Evolutionary conservation across 1,140 invertebrate genomes (phyloP).

Genomic region (Drosophila grimshawi): DNA sequence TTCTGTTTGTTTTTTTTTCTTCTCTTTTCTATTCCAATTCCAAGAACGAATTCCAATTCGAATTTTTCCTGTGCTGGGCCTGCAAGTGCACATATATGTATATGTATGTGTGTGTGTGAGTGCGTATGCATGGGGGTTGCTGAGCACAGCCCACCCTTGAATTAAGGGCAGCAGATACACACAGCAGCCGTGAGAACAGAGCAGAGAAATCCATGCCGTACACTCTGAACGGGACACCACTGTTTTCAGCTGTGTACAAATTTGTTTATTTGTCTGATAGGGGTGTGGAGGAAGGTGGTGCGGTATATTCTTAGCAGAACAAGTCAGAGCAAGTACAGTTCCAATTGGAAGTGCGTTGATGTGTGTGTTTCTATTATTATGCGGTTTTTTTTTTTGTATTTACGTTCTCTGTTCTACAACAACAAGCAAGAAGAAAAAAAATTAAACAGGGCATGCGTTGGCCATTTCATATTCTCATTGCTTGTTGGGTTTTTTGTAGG

Average conservation of each 20-base stretch:
- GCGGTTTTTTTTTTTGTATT: constrained; percentile 1
- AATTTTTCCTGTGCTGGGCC: constrained; percentile 24
- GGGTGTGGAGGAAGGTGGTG: constrained; percentile 17
- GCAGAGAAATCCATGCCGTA: neutral
- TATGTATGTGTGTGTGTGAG: constrained; percentile 21
- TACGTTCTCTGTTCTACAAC: too few species aligned
- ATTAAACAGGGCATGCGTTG: constrained; percentile 37
- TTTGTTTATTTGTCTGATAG: neutral
- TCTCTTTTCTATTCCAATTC: constrained; percentile 28
- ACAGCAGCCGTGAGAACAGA: constrained; percentile 37
- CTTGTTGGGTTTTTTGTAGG: constrained; percentile 1
- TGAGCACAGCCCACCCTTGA: constrained; percentile 37
- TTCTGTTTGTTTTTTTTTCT: constrained; percentile 10
- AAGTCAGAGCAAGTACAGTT: constrained; percentile 60
- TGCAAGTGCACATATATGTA: constrained; percentile 22
- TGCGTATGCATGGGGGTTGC: constrained; percentile 48
- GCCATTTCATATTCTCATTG: neutral
- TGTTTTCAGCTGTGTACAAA: constrained; percentile 15
- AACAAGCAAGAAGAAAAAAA: too few species aligned
- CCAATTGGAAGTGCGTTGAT: constrained; percentile 51
- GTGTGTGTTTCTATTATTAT: constrained; percentile 4
- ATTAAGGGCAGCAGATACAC: constrained; percentile 51
- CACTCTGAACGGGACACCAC: constrained; percentile 28
- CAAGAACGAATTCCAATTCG: constrained; percentile 51
- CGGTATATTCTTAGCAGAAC: constrained; percentile 24